A percentile compares a stretch with the other conserved stretches of the same genome.
These are phyloP conservation scores for Epicampocera succincta DNA, from an alignment of 2,888 invertebrate species.

Conservation along the genomic window DNA sequence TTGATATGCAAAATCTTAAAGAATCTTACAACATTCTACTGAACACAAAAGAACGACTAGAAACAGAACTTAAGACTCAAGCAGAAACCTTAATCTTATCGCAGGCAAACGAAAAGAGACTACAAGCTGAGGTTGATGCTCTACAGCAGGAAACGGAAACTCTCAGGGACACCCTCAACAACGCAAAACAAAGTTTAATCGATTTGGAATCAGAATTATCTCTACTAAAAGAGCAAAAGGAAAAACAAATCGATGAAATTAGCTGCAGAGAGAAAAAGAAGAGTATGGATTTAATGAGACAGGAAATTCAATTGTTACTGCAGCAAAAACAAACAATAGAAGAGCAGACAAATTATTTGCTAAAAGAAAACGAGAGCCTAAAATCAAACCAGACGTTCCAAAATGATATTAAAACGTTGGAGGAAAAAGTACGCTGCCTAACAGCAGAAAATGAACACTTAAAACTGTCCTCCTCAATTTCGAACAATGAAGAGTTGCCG, in stretches of 20 bases:
- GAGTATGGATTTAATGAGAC: constrained; percentile 35
- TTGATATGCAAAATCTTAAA: constrained; percentile 74
- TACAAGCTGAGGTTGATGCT: constrained; percentile 44
- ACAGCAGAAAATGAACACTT: constrained; percentile 74
- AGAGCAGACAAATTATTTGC: constrained; percentile 61
- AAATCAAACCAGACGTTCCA: constrained; percentile 20
- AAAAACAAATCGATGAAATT: constrained; percentile 56
- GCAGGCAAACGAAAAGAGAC: constrained; percentile 52
- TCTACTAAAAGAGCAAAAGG: constrained; percentile 49
- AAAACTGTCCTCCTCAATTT: constrained; percentile 59
- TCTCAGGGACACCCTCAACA: constrained; percentile 42
- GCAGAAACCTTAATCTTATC: constrained; percentile 34
- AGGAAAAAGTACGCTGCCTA: constrained; percentile 71
- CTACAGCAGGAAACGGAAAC: constrained; percentile 52
- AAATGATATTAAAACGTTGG: constrained; percentile 46
- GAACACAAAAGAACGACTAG: constrained; percentile 56
- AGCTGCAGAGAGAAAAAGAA: constrained; percentile 36
- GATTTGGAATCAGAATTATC: constrained; percentile 53
- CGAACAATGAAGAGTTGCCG: constrained; percentile 72
- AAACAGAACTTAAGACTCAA: constrained; percentile 57
- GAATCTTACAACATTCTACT: constrained; percentile 72
- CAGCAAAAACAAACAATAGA: constrained; percentile 65
- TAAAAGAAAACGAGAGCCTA: constrained; percentile 55
- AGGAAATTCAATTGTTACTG: constrained; percentile 64
- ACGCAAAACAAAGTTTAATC: constrained; percentile 61